A percentile compares a stretch with the other conserved stretches of the same genome.
Evolutionary conservation across 2,888 invertebrate genomes (phyloP).

Genomic region (Alsophila aescularia): DNA sequence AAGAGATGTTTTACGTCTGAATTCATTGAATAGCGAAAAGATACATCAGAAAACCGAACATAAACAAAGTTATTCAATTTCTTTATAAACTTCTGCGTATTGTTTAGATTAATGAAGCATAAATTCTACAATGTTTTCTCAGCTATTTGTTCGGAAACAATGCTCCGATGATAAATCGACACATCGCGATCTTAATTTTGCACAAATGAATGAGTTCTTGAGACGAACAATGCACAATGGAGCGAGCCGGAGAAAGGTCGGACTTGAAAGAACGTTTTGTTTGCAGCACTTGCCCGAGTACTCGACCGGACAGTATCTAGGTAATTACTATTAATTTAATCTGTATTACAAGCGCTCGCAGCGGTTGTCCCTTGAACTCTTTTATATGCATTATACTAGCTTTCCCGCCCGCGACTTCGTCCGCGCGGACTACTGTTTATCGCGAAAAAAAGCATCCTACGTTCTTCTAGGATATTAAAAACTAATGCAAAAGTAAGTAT

Average conservation of each 20-base stretch:
- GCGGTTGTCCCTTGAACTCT: conserved; percentile 5
- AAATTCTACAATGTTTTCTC: conserved; percentile 17
- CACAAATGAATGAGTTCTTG: conserved; percentile 71
- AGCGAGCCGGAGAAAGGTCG: conserved; percentile 40
- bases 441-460: too few relatives aligned
- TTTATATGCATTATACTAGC: not conserved
- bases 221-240: conserved; percentile 73
- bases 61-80: not conserved
- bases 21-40: too few relatives aligned
- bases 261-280: conserved; percentile 40
- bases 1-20: too few relatives aligned
- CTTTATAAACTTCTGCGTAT: conserved; percentile 21
- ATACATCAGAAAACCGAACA: not conserved
- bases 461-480: too few relatives aligned
- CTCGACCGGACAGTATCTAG: conserved; percentile 25
- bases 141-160: conserved; percentile 49
- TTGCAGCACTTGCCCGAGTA: conserved; percentile 23
- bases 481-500: too few relatives aligned
- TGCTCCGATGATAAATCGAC: conserved; percentile 53
- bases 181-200: conserved; percentile 59
- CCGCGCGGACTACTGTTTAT: too few relatives aligned
- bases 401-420: not conserved
- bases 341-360: conserved; percentile 6
- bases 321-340: conserved; percentile 16
- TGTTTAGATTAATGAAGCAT: conserved; percentile 13